A percentile compares a stretch with the other conserved stretches of the same genome.
These are phyloP conservation scores for Crax fasciolata DNA, from an alignment of 2,797 vertebrate genomes.

Conservation along the genomic window DNA sequence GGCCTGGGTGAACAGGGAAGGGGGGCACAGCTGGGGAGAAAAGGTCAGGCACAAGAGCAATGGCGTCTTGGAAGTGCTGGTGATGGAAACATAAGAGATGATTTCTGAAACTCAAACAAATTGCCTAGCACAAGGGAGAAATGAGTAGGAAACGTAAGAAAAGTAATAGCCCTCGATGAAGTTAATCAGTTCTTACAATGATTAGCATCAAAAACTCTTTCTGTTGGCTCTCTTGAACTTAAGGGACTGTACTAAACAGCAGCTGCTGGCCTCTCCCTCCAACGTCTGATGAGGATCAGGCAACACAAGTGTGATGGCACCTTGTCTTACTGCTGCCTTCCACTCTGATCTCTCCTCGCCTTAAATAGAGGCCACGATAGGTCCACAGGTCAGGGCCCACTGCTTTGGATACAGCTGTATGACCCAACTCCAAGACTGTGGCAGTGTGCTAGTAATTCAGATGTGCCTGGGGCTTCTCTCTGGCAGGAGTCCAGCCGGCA, in stretches of 20 bases:
- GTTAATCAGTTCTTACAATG: background rate
- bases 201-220: background rate
- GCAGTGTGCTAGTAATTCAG: background rate
- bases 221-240: background rate
- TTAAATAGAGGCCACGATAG: background rate
- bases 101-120: slow-evolving; percentile 3
- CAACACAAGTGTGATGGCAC: fast-evolving
- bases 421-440: background rate
- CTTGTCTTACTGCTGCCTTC: background rate
- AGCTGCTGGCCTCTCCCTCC: background rate
- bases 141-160: background rate
- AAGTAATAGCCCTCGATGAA: background rate
- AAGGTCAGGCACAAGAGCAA: background rate
- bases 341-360: background rate
- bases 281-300: background rate
- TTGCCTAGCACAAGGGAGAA: background rate
- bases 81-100: background rate
- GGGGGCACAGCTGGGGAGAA: background rate
- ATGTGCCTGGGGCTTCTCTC: background rate
- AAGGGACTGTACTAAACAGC: background rate
- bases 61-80: background rate
- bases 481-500: background rate
- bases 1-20: background rate
- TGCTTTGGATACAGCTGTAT: background rate
- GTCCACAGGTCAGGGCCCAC: background rate